Conservation (phyloP, 2,888 invertebrate genomes). For the Hedya salicella region DNA sequence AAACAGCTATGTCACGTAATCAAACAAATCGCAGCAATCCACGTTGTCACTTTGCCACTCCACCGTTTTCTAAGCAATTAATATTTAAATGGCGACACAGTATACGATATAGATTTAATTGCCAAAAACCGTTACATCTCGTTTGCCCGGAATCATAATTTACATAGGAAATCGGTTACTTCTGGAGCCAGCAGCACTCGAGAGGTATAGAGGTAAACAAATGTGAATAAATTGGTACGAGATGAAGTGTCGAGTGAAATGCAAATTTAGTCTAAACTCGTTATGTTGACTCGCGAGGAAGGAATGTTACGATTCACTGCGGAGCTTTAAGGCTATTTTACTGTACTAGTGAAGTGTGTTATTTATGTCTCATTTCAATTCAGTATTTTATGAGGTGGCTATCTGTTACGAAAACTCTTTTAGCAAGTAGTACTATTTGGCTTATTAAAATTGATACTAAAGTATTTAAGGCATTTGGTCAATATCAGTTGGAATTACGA, state of each 20-base stretch:
- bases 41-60: slow-evolving; percentile 5
- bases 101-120: slow-evolving; percentile 25
- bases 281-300: slow-evolving; percentile 6
- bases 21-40: slow-evolving; percentile 7
- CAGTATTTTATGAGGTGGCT: background rate
- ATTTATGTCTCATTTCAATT: background rate
- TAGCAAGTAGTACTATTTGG: no score
- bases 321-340: background rate
- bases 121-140: background rate
- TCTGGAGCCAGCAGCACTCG: slow-evolving; percentile 5
- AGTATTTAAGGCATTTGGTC: no score
- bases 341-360: slow-evolving; percentile 3
- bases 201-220: slow-evolving; percentile 13
- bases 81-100: slow-evolving; percentile 32
- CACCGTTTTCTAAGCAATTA: slow-evolving; percentile 32
- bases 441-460: no score
- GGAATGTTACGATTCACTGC: slow-evolving; percentile 8
- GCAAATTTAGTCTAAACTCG: slow-evolving; percentile 27
- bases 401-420: no score
- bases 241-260: slow-evolving; percentile 33
- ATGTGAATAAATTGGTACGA: slow-evolving; percentile 26
- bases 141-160: background rate
- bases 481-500: no score
- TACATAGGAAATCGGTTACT: background rate
- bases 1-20: background rate